Conservation (phyloP, 35 echinoderm and acorn worm species). For the Acanthaster planci region DNA sequence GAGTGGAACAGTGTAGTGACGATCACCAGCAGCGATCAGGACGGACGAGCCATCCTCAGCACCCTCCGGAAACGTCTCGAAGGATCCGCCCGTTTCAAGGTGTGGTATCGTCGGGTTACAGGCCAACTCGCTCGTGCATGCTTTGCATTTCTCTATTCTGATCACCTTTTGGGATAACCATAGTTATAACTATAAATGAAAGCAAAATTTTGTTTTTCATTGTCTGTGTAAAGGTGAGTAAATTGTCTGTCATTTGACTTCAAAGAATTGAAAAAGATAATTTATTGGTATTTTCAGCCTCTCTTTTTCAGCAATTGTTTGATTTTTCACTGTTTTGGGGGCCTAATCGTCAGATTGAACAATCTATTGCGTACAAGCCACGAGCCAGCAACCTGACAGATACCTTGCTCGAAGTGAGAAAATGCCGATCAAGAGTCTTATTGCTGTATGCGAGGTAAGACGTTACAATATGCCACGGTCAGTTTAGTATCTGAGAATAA, state of each 20-base stretch:
- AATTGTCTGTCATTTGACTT: no score
- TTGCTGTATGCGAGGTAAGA: conserved; percentile 57
- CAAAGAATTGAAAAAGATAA: no score
- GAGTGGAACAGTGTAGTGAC: conserved; percentile 42
- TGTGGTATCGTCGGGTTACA: not conserved
- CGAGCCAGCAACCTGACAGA: conserved; percentile 48
- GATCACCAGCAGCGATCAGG: conserved; percentile 53
- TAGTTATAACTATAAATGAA: no score
- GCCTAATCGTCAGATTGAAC: conserved; percentile 57
- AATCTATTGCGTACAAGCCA: conserved; percentile 30
- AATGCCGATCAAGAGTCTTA: conserved; percentile 37
- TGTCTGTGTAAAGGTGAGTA: no score
- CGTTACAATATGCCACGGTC: no score
- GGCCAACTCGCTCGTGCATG: no score
- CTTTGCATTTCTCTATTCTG: no score
- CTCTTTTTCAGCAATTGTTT: not conserved
- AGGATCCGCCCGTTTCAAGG: not conserved
- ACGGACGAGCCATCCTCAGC: conserved; percentile 48
- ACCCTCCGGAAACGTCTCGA: conserved; percentile 17
- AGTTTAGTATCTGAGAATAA: not conserved
- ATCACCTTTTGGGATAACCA: no score
- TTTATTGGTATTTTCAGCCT: no score
- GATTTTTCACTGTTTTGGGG: not conserved
- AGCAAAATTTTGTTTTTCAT: no score
- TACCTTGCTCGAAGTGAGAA: conserved; percentile 18